Evolutionary conservation across 2,888 invertebrate genomes (phyloP), one percentile per base, ranked within the genome.

Genomic region (Mechanitis mazaeus): DNA sequence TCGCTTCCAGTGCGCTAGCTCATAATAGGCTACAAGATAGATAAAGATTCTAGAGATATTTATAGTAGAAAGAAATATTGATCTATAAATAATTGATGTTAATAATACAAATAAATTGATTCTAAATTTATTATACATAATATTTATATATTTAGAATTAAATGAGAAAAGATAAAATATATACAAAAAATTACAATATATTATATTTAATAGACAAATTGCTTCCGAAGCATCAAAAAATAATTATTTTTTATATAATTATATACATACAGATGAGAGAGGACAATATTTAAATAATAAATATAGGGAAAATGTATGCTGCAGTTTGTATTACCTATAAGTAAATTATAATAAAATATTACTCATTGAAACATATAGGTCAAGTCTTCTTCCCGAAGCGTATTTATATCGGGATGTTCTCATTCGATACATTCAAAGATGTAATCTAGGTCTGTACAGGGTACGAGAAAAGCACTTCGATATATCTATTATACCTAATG

Each of bases 1-100:
- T 80, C 78, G 85, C 80, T 83, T 89, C 88, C 88, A 85, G 75
- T 71, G 65, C 72, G 72, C 73, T 77, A 76, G 68, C 72, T 74
- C 65, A 74, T 71, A 77, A 78, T 75, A 69, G 64, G 61, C 68
- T 82, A 64, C 59, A 38, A 61, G 59, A 61, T 50, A 63, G 42
- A 56, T 5, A 46, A 56, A 53, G 38, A 53, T 45, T 38, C 35
- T 7, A 33, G 28, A 42, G 42, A 9, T 42, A 11, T 42, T 9
- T 42, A 11, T 42, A 42, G 7, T 9, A 9, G 42, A 42, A 1
- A 9, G 9, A 9, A 9, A 42, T 42, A 42, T 9, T 0, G 6
- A 1, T 9, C 6, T 35, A 35, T 35, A 35, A 6, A 35, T 35
- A 20, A 20, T 20, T 20, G 20, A 20, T 20, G 20, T 20, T 20